Percentiles rank a stretch among this genome's conserved stretches.
phyloP scores from a whole-genome alignment of 2,888 invertebrate species.

The Subacronicta megacephala region DNA sequence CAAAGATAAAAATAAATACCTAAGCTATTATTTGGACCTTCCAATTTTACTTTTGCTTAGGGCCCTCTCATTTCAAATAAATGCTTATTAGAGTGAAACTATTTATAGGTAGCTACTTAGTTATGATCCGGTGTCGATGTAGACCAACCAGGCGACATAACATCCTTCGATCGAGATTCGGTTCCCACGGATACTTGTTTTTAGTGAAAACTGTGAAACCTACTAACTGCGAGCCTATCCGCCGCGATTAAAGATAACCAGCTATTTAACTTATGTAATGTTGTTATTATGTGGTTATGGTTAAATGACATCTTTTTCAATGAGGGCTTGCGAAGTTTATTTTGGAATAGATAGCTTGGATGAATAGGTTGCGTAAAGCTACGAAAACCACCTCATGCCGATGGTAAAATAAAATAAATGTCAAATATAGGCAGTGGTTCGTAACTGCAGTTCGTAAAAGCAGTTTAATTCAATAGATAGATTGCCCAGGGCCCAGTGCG shows the following conservation, averaged over 20 bases:
- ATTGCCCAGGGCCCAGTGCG: too few relatives aligned
- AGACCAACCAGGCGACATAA: conserved; percentile 14
- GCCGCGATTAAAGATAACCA: conserved; percentile 32
- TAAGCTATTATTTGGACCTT: too few relatives aligned
- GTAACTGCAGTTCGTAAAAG: too few relatives aligned
- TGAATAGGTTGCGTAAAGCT: too few relatives aligned
- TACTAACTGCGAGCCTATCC: conserved; percentile 18
- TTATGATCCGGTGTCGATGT: conserved; percentile 42
- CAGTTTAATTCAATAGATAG: too few relatives aligned
- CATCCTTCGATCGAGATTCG: conserved; percentile 42
- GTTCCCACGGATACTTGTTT: conserved; percentile 57
- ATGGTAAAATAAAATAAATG: too few relatives aligned
- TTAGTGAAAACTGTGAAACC: conserved; percentile 54
- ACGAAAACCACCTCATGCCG: too few relatives aligned
- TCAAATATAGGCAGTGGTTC: too few relatives aligned
- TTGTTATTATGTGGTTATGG: conserved; percentile 24
- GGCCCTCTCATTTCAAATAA: too few relatives aligned
- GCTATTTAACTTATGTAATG: conserved; percentile 39
- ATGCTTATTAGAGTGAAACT: conserved; percentile 53
- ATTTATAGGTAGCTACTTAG: conserved; percentile 15
- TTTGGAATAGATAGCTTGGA: too few relatives aligned
- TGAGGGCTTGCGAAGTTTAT: background rate
- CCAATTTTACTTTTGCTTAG: too few relatives aligned
- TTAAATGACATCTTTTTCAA: conserved; percentile 1
- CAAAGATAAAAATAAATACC: too few relatives aligned